A percentile compares a stretch with the other conserved stretches of the same genome.
Evolutionary conservation across 2,888 invertebrate genomes (phyloP).

Genomic region (Pteria penguin): DNA sequence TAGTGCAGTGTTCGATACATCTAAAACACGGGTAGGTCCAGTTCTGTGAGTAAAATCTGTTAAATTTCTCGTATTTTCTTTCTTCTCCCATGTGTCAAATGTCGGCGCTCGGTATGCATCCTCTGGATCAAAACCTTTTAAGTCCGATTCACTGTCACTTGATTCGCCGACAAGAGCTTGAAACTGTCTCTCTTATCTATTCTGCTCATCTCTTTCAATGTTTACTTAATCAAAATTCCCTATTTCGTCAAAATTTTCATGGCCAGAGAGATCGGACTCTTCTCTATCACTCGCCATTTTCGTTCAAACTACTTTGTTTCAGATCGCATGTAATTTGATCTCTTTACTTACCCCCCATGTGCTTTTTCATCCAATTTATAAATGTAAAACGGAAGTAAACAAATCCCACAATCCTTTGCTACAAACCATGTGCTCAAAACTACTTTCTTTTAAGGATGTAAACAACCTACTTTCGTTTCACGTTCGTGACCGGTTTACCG

Average conservation of each 20-base stretch:
- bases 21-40: background rate
- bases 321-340: background rate
- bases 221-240: slow-evolving; percentile 12
- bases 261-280: background rate
- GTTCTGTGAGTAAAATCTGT: background rate
- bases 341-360: no score
- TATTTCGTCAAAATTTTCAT: slow-evolving; percentile 13
- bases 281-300: slow-evolving; percentile 7
- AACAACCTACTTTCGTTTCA: no score
- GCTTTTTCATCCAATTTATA: no score
- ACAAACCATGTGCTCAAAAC: no score
- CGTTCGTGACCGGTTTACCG: slow-evolving; percentile 7
- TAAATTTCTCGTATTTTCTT: background rate
- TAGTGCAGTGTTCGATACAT: background rate
- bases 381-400: no score
- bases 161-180: background rate
- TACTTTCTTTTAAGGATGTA: no score
- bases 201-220: background rate
- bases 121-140: background rate
- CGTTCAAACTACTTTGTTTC: background rate
- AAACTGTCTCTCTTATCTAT: background rate
- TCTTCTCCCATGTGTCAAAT: background rate
- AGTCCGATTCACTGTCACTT: background rate
- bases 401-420: no score
- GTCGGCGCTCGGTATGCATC: background rate